Conservation (phyloP, 2,797 vertebrate genomes). For the Onychomys arenicola region DNA sequence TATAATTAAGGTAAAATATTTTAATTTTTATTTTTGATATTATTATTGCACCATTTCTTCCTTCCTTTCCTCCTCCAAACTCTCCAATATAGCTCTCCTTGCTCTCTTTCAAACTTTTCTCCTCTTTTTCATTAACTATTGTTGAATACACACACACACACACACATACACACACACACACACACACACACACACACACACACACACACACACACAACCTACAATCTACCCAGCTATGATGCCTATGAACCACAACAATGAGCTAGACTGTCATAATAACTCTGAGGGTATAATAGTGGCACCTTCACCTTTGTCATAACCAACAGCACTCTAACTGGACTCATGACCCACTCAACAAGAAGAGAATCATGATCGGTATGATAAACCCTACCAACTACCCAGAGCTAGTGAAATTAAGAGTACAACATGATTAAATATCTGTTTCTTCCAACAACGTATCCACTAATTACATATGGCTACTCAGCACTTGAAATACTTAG, state of each 20-base stretch:
- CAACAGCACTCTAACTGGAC: background rate
- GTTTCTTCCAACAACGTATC: background rate
- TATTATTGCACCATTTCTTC: background rate
- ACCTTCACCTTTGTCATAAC: background rate
- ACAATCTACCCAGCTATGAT: background rate
- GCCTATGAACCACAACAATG: background rate
- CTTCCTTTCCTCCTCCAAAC: background rate
- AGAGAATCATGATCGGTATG: background rate
- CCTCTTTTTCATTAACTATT: background rate
- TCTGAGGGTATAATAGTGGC: too few relatives aligned
- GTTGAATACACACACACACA: background rate
- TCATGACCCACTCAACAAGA: background rate
- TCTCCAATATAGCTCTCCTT: background rate
- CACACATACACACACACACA: background rate
- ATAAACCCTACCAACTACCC: background rate
- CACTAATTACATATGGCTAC: background rate
- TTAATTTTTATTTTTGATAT: background rate
- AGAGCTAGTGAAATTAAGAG: background rate
- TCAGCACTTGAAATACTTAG: background rate
- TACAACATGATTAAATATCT: background rate
- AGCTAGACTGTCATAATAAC: background rate
- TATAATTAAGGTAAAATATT: background rate
- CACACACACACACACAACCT: too few relatives aligned
- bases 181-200: too few relatives aligned
- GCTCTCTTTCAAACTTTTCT: background rate